phyloP scores from a whole-genome alignment of 2,888 invertebrate genomes.

The Drosophila kambysellisi region DNA sequence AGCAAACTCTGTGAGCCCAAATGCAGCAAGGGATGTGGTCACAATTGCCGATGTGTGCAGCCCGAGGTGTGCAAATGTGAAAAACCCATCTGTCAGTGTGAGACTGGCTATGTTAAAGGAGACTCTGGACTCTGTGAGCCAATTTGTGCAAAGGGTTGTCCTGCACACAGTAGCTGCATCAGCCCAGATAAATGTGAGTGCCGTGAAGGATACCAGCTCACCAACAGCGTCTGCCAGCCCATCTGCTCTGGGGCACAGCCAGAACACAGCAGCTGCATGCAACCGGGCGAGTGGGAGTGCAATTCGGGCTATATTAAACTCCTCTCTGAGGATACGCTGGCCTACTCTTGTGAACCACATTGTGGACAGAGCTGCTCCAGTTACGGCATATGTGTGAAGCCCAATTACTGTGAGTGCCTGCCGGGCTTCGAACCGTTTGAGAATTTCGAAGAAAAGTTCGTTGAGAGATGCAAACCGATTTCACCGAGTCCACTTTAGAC shows the following conservation, averaged over 20 bases:
- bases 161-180: conserved; percentile 19
- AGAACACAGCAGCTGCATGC: conserved; percentile 38
- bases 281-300: conserved; percentile 54
- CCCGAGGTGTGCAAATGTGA: conserved; percentile 6
- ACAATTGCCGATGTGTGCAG: conserved; percentile 3
- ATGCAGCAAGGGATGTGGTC: conserved; percentile 1
- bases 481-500: no score
- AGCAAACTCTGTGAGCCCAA: conserved; percentile 10
- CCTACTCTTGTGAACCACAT: conserved; percentile 52
- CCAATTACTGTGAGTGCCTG: conserved; percentile 70
- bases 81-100: background rate
- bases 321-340: background rate
- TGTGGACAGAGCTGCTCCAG: conserved; percentile 61
- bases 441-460: no score
- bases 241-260: conserved; percentile 39
- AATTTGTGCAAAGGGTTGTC: conserved; percentile 41
- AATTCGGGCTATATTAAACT: conserved; percentile 42
- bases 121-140: conserved; percentile 19
- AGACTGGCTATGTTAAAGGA: conserved; percentile 6
- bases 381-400: conserved; percentile 66
- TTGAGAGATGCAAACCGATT: no score
- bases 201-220: conserved; percentile 14
- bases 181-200: conserved; percentile 19
- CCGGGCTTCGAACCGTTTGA: conserved; percentile 50
- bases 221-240: conserved; percentile 9